Conservation (phyloP, 2,888 invertebrate species). For the Ceriagrion tenellum region DNA sequence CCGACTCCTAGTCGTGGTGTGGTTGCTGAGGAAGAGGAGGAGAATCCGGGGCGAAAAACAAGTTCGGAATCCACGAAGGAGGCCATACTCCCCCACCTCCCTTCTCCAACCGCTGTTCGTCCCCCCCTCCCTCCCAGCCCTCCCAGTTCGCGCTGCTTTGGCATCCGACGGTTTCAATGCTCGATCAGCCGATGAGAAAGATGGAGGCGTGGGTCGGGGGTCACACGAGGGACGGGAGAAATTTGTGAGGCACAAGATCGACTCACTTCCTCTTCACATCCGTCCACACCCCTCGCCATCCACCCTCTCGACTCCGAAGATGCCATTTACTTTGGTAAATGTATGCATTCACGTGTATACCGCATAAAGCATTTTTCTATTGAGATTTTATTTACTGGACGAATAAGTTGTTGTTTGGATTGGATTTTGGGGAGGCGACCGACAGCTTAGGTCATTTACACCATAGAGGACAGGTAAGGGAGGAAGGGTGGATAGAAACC, state of each 20-base stretch:
- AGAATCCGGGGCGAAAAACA: background rate
- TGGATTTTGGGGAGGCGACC: no score
- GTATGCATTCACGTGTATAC: no score
- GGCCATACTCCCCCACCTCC: background rate
- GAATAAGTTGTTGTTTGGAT: no score
- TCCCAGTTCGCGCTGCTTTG: background rate
- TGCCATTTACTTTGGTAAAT: background rate
- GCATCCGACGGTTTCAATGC: slow-evolving; percentile 50
- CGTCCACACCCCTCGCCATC: no score
- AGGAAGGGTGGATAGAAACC: no score
- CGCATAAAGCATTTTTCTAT: no score
- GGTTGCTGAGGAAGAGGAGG: background rate
- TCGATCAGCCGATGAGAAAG: background rate
- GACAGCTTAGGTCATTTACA: no score
- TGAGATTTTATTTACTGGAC: no score
- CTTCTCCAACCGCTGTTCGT: background rate
- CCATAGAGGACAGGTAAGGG: no score
- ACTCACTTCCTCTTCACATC: background rate
- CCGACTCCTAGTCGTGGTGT: background rate
- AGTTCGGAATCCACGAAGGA: slow-evolving; percentile 5
- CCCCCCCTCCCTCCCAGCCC: background rate
- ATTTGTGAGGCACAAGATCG: slow-evolving; percentile 39
- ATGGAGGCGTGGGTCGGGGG: background rate
- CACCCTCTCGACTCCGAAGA: background rate
- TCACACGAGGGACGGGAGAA: background rate